phyloP scores from a whole-genome alignment of 2,113 vertebrate genomes.

The Clarias magur region DNA sequence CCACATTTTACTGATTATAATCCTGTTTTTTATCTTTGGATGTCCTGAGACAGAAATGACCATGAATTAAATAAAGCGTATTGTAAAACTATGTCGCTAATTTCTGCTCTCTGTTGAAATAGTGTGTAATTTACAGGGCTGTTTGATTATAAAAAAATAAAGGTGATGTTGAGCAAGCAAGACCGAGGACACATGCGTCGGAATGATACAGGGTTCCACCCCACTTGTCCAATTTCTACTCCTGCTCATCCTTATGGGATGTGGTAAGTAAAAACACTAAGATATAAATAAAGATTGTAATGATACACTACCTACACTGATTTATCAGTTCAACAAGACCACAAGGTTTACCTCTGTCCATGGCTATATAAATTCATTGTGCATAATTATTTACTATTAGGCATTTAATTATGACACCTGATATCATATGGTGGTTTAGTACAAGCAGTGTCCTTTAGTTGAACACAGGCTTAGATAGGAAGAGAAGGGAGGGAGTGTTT shows the following conservation, averaged over 20 bases:
- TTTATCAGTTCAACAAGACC: neutral
- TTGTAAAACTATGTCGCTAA: neutral
- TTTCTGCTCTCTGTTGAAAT: conserved; percentile 24
- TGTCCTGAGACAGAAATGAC: neutral
- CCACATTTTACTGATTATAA: neutral
- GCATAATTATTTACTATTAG: conserved; percentile 5
- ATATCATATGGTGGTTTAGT: conserved; percentile 23
- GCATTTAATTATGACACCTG: conserved; percentile 16
- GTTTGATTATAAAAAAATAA: conserved; percentile 58
- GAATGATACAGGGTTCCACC: conserved; percentile 88
- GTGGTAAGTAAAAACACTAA: conserved; percentile 76
- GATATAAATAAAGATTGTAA: neutral
- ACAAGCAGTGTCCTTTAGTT: conserved; percentile 20
- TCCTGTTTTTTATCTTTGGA: neutral
- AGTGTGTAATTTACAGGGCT: conserved; percentile 41
- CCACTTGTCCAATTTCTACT: conserved; percentile 81
- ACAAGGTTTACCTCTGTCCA: neutral
- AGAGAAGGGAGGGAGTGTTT: conserved; percentile 49
- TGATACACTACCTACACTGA: neutral
- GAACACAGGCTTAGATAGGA: conserved; percentile 38
- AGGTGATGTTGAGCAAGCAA: conserved; percentile 83
- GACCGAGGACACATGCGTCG: conserved; percentile 75
- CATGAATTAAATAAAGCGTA: neutral
- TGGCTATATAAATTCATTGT: neutral
- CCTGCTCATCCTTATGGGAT: conserved; percentile 79